Evolutionary conservation across 2,113 vertebrate genomes (phyloP), one percentile per base, ranked within the genome.

Genomic region (Nannobrachium achirus): DNA sequence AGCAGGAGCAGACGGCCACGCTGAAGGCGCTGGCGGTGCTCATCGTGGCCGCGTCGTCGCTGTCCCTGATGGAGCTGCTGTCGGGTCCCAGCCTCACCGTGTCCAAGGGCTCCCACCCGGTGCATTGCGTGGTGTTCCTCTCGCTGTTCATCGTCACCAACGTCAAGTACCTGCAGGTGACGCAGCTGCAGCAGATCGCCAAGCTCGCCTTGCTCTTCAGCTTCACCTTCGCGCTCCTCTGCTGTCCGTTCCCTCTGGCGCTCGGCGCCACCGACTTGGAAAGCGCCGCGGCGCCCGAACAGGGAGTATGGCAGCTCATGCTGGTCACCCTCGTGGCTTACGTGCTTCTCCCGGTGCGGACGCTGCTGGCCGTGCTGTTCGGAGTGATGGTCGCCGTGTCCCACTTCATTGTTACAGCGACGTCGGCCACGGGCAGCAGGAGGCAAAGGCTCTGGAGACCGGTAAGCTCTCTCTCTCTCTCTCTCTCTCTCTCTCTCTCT

Each of bases 141-240:
- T 97, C 97, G 75, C 95, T 99, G 58, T 97, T 99, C 63, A 97
- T 97, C 82, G 96, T 98, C 88, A 98, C 97, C 88, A 98, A 98
- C 78, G 97, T 98, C 79, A 98, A 98, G 57, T 97, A 98, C 86
- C 92, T 99, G 83, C 97, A 95, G 89, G 97, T 94, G 85, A 95
- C 95, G 69, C 98, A 98, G 93, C 94, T 99, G 83, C 96, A 96
- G 92, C 97, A 98, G 82, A 97, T 99, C 56, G 95, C 96, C 60
- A 95, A 95, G 84, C 95, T 99, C 75, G 95, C 95, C 4, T 88
- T 98, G 91, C 94, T 99, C 11, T 96, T 99, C 93, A 95, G 96
- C 89, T 96, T 99, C 90, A 98, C 96, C 83, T 98, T 98, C 69
- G 95, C 97, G 70, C 94, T 98, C 77, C 94, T 99, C 69, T 97